Evolutionary conservation across 2,797 vertebrate species (phyloP), one percentile per base, ranked within the genome.

Genomic region (Hapalemur alaotrensis): DNA sequence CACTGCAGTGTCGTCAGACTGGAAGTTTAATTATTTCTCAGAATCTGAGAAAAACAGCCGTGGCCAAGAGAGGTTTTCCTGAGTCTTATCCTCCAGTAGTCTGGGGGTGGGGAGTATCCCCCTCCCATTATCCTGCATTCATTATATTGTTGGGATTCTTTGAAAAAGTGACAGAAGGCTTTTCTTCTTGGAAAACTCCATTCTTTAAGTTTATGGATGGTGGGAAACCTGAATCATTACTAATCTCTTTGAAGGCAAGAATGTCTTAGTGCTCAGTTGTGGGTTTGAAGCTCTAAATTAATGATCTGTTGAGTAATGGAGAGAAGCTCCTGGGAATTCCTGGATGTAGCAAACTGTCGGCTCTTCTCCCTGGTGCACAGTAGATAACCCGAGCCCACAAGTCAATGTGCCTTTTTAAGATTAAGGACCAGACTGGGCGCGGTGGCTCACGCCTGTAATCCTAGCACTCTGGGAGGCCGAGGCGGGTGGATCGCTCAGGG

Each of bases 221-320:
- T 57, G 50, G 82, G 38, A 85, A 94, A 52, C 10, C 32, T 22
- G 59, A 79, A 69, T 91, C 11, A 83, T 94, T 85, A 82, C 32
- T 9, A n/a, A 41, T 75, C 20, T 72, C 76, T 84, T 80, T 18
- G 18, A 95, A 93, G 75, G 43, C 28, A 78, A 91, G 76, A 12
- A 1, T 30, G 48, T 89, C 65, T 76, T 50, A 43, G 43, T 63
- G 35, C 11, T 94, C n/a, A 65, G 7, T 30, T 75, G 30, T 70
- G 54, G 17, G 28, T 92, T 75, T 69, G 50, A 91, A 85, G 65
- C n/a, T 94, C 38, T 35, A 88, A 38, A 86, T 88, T 96, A 90
- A 95, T 83, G 95, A 80, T 94, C 50, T 50, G 32, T 86, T 82
- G 50, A 38, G 41, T 52, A 76, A 86, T 72, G 54, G 41, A 95